These are phyloP conservation scores for Morpho deidamia DNA, from an alignment of 2,888 invertebrate genomes.

Conservation along the genomic window DNA sequence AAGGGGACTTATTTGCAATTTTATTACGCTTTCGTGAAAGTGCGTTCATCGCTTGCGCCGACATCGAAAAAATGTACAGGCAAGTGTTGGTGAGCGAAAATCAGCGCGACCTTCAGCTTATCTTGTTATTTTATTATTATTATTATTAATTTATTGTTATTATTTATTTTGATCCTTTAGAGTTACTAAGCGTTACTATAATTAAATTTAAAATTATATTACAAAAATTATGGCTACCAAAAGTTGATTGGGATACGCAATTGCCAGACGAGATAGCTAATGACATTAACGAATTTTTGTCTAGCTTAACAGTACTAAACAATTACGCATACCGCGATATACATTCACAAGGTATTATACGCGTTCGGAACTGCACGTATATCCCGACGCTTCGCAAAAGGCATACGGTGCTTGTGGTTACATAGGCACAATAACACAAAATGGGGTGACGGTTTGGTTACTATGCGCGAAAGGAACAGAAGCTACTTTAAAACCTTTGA, in stretches of 20 bases:
- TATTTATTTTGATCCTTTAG: neutral
- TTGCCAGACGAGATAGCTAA: constrained; percentile 2
- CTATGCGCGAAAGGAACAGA: constrained; percentile 14
- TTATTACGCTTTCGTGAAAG: constrained; percentile 25
- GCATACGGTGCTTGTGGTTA: constrained; percentile 21
- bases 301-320: neutral
- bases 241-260: constrained; percentile 8
- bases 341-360: neutral
- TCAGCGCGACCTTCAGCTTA: constrained; percentile 19
- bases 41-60: constrained; percentile 24
- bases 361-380: constrained; percentile 12
- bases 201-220: constrained; percentile 7
- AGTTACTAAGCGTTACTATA: neutral
- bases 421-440: constrained; percentile 3
- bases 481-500: constrained; percentile 13
- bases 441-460: constrained; percentile 3
- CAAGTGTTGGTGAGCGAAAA: constrained; percentile 5
- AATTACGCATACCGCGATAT: neutral
- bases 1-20: constrained; percentile 27
- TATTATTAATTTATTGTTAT: too few relatives aligned
- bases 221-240: constrained; percentile 12
- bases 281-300: neutral
- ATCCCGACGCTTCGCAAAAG: constrained; percentile 12
- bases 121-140: too few relatives aligned
- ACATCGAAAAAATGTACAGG: constrained; percentile 30